Evolutionary conservation across 2,888 invertebrate genomes (phyloP).

Genomic region (Villa cingulata): DNA sequence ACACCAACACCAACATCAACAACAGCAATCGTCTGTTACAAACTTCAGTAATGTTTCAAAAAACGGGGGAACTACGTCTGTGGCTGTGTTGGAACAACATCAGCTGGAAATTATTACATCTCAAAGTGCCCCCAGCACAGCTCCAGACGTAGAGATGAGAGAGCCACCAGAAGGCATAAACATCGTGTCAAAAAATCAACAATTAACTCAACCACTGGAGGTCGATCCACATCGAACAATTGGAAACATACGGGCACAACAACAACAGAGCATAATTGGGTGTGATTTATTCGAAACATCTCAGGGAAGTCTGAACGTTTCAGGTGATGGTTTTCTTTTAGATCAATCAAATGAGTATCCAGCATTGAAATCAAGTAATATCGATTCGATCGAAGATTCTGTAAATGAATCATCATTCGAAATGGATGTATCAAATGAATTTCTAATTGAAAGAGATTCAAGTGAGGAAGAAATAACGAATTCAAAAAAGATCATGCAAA

Average conservation of each 20-base stretch:
- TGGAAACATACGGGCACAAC: slow-evolving; percentile 12
- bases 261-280: slow-evolving; percentile 19
- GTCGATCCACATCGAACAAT: slow-evolving; percentile 13
- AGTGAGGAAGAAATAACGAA: slow-evolving; percentile 19
- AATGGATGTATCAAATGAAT: slow-evolving; percentile 40
- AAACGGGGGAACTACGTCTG: slow-evolving; percentile 66
- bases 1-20: neutral
- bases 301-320: slow-evolving; percentile 23
- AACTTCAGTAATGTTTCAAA: slow-evolving; percentile 39
- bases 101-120: slow-evolving; percentile 32
- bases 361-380: slow-evolving; percentile 30
- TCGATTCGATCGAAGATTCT: slow-evolving; percentile 30
- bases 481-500: slow-evolving; percentile 9
- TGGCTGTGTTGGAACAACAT: slow-evolving; percentile 40
- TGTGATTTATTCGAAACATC: slow-evolving; percentile 12
- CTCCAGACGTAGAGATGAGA: slow-evolving; percentile 40
- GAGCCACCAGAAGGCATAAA: slow-evolving; percentile 26
- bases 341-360: slow-evolving; percentile 38
- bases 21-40: neutral
- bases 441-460: slow-evolving; percentile 25
- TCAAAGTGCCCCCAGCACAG: slow-evolving; percentile 35
- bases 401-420: slow-evolving; percentile 36
- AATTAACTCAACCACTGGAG: slow-evolving; percentile 23
- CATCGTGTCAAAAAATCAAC: slow-evolving; percentile 12
- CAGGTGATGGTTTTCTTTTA: slow-evolving; percentile 18